phyloP scores from a whole-genome alignment of 2,888 invertebrate species.

The Phyllotreta striolata region DNA sequence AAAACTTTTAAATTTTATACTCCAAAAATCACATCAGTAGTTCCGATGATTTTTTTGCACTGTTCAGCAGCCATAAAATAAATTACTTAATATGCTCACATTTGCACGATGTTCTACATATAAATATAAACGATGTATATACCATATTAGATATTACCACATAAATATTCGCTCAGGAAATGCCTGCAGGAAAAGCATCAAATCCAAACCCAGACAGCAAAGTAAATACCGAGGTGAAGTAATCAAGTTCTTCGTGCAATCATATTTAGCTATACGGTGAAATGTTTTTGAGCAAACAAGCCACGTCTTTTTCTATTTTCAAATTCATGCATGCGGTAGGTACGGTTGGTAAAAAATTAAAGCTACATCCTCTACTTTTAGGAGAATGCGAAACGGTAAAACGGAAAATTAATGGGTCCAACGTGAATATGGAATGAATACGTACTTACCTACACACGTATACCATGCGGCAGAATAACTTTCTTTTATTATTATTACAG shows the following conservation, averaged over 20 bases:
- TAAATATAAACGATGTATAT: too few relatives aligned
- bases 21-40: too few relatives aligned
- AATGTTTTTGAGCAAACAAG: constrained; percentile 24
- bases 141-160: too few relatives aligned
- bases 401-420: constrained; percentile 11
- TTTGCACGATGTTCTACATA: too few relatives aligned
- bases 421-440: constrained; percentile 1
- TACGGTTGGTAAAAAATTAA: constrained; percentile 7
- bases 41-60: too few relatives aligned
- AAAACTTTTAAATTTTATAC: not conserved
- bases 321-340: not conserved
- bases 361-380: not conserved
- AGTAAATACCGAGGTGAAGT: constrained; percentile 16
- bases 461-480: not conserved
- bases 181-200: constrained; percentile 5
- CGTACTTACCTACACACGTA: too few relatives aligned
- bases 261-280: constrained; percentile 15
- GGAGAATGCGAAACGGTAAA: not conserved
- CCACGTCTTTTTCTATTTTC: constrained; percentile 13
- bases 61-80: too few relatives aligned
- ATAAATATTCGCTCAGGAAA: too few relatives aligned
- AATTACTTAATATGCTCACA: too few relatives aligned
- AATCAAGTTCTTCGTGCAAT: constrained; percentile 23
- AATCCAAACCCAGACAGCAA: constrained; percentile 13
- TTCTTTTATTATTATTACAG: too few relatives aligned